Evolutionary conservation across 2,113 vertebrate genomes (phyloP), one percentile per base, ranked within the genome.

Genomic region (Apteryx owenii): DNA sequence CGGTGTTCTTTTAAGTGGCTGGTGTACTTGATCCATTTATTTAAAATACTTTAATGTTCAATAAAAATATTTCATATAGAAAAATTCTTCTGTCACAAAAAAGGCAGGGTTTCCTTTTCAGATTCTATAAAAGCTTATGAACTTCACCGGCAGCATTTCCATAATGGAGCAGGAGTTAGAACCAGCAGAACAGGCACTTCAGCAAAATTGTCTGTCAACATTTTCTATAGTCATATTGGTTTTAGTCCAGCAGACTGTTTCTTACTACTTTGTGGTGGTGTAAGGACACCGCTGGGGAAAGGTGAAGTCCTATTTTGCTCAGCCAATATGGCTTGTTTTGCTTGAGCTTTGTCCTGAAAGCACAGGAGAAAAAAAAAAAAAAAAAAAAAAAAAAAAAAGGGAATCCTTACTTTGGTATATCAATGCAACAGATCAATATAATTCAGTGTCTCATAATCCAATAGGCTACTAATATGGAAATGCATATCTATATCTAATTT

Each of bases 231-330:
- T 98, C 96, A 98, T 28, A 81, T 93, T 7, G 77, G 85, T 50
- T 91, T 97, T 48, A 81, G 77, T 58, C 83, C 96, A 38, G 64
- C 80, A 72, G 94, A 96, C 58, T 97, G 96, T 93, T 99, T 99
- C 98, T 99, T 99, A 64, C 98, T 99, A 97, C 99, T 99, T 36
- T 98, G 99, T 4, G 99, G 99, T 0, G 99, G 99, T 25, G 99
- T 99, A 89, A 99, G 98, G 69, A 99, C 97, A 26, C 99, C 99
- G 3, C 97, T 98, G 5, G 99, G 99, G 28, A 99, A 96, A 28
- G 98, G 98, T 77, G 98, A 99, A 93, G 81, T 97, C 91, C 98
- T 96, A 51, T 97, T 98, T 61, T 97, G 97, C 88, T 99, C 98
- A 93, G 98, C 93, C 70, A 99, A 97, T 78, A 93, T 96, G 61